Percentiles rank a stretch among this genome's conserved stretches.
Conservation (phyloP, 1,140 invertebrate genomes). For the Caenorhabditis remanei region DNA sequence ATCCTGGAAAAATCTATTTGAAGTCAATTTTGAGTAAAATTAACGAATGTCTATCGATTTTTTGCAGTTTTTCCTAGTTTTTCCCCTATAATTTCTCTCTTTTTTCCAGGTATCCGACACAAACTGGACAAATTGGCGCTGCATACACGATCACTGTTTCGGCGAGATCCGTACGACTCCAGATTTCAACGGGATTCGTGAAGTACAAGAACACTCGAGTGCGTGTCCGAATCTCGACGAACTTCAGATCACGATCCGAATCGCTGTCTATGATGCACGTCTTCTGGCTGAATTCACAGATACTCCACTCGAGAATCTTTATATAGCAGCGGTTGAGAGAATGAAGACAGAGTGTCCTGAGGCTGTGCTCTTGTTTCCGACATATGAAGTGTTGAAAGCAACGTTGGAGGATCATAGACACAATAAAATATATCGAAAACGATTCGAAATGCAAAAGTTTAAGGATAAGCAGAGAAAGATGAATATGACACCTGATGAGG, state of each 20-base stretch:
- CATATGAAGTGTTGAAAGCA: background rate
- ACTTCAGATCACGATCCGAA: conserved; percentile 29
- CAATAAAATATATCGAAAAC: conserved; percentile 54
- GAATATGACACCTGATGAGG: conserved; percentile 38
- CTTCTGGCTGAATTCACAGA: conserved; percentile 59
- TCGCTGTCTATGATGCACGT: conserved; percentile 51
- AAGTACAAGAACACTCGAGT: background rate
- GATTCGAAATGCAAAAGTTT: conserved; percentile 57
- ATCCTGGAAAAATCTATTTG: too few relatives aligned
- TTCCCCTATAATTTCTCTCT: background rate
- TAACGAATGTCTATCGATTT: background rate
- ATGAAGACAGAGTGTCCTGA: conserved; percentile 41
- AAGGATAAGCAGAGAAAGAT: conserved; percentile 34
- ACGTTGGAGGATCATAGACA: conserved; percentile 41
- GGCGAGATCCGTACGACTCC: conserved; percentile 50
- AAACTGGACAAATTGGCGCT: conserved; percentile 44
- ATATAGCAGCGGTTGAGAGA: background rate
- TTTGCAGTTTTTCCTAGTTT: background rate
- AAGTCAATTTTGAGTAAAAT: too few relatives aligned
- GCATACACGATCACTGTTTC: conserved; percentile 5
- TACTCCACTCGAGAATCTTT: background rate
- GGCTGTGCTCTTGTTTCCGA: background rate
- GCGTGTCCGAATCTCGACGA: background rate
- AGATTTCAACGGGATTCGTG: conserved; percentile 11
- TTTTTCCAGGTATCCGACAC: conserved; percentile 26